Conservation (phyloP, 2,113 vertebrate species). For the Gasterosteus nipponicus region DNA sequence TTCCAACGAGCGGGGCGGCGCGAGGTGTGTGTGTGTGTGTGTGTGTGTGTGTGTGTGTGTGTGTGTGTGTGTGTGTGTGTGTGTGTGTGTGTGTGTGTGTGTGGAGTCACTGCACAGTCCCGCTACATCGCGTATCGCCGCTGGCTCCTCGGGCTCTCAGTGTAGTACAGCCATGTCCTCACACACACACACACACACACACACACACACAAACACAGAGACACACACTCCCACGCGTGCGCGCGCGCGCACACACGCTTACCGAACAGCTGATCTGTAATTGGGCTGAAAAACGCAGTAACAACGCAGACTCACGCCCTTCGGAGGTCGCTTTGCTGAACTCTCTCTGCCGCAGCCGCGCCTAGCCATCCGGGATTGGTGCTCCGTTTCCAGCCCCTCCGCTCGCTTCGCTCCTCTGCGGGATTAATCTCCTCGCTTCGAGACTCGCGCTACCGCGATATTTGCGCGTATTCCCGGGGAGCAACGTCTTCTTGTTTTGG, state of each 20-base stretch:
- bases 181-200: conserved; percentile 28
- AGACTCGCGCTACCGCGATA: conserved; percentile 43
- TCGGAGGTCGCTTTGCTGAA: conserved; percentile 41
- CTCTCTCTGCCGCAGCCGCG: conserved; percentile 72
- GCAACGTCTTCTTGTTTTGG: not conserved
- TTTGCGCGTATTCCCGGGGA: conserved; percentile 22
- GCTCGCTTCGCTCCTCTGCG: conserved; percentile 29
- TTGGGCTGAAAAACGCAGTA: conserved; percentile 22
- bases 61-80: no score
- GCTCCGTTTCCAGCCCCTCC: conserved; percentile 61
- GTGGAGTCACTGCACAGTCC: conserved; percentile 70
- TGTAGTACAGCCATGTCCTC: conserved; percentile 51
- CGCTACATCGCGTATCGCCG: conserved; percentile 72
- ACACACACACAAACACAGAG: not conserved
- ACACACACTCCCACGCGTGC: not conserved
- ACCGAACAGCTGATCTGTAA: conserved; percentile 25
- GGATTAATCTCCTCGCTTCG: conserved; percentile 65
- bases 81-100: no score
- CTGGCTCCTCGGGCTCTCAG: conserved; percentile 62
- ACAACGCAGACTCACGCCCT: conserved; percentile 52
- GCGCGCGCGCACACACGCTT: conserved; percentile 1
- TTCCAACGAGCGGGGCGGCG: conserved; percentile 55
- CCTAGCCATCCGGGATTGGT: conserved; percentile 79
- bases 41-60: no score
- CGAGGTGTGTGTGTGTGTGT: no score